A percentile compares a stretch with the other conserved stretches of the same genome.
Evolutionary conservation across 2,888 invertebrate genomes (phyloP).

Genomic region (Serripes groenlandicus): DNA sequence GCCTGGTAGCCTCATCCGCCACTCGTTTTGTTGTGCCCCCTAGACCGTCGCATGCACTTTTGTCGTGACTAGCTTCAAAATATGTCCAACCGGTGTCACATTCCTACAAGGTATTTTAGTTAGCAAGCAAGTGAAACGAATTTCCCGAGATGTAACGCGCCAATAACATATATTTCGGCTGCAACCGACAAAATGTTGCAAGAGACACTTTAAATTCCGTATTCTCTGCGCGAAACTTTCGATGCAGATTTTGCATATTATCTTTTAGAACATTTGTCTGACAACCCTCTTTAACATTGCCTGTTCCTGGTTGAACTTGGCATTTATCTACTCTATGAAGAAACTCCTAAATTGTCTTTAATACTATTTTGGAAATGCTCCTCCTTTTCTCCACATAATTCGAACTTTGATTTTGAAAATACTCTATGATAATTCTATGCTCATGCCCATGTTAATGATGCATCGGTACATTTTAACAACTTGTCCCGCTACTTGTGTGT

Average conservation of each 20-base stretch:
- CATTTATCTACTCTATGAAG: neutral
- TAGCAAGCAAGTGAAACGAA: conserved; percentile 48
- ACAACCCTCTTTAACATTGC: neutral
- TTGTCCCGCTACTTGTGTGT: conserved; percentile 8
- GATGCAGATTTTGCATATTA: neutral
- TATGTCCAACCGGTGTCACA: conserved; percentile 60
- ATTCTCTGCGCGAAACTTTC: neutral
- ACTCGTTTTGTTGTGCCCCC: conserved; percentile 58
- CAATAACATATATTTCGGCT: conserved; percentile 17
- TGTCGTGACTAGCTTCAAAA: conserved; percentile 64
- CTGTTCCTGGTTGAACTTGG: neutral
- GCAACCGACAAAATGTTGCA: neutral
- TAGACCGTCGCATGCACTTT: conserved; percentile 64
- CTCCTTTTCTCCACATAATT: conserved; percentile 18
- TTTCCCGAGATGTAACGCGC: conserved; percentile 43
- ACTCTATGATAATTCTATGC: neutral
- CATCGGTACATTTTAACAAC: conserved; percentile 26
- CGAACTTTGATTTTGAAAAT: neutral
- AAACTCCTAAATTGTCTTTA: conserved; percentile 1
- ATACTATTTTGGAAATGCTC: conserved; percentile 8
- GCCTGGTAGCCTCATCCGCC: conserved; percentile 51
- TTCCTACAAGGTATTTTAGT: conserved; percentile 47
- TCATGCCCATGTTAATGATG: neutral
- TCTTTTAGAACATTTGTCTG: neutral
- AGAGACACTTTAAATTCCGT: neutral